phyloP scores from a whole-genome alignment of 2,113 vertebrate genomes.

The Sorex araneus region DNA sequence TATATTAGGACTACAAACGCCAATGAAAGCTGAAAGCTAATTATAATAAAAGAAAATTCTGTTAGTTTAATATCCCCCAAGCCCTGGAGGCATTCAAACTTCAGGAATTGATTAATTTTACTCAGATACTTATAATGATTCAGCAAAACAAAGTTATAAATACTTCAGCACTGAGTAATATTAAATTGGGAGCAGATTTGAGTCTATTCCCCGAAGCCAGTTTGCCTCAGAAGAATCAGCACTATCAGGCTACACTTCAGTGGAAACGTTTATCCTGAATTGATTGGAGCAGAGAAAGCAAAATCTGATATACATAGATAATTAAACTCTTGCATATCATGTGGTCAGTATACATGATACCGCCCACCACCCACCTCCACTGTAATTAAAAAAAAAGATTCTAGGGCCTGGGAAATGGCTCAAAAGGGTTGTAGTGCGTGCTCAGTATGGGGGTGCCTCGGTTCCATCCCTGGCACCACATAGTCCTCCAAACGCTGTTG shows the following conservation, averaged over 20 bases:
- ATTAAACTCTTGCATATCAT: not conserved
- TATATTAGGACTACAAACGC: not conserved
- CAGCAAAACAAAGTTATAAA: constrained; percentile 61
- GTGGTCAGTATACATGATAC: not conserved
- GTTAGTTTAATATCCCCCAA: constrained; percentile 6
- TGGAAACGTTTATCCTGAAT: constrained; percentile 57
- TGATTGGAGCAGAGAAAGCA: constrained; percentile 73
- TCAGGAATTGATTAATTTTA: constrained; percentile 76
- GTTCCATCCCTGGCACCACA: too few relatives aligned
- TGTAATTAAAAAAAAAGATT: not conserved
- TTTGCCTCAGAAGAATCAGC: not conserved
- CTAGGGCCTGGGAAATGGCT: not conserved
- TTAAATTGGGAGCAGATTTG: constrained; percentile 54
- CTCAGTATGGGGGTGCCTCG: too few relatives aligned
- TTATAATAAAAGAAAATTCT: constrained; percentile 65
- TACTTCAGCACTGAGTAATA: constrained; percentile 61
- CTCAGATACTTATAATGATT: constrained; percentile 69
- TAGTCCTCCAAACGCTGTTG: too few relatives aligned
- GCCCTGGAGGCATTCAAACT: constrained; percentile 56
- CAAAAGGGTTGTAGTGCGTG: not conserved
- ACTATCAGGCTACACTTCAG: constrained; percentile 20
- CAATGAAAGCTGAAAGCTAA: constrained; percentile 45
- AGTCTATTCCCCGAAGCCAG: not conserved
- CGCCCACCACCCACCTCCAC: too few relatives aligned
- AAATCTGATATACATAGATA: not conserved